Evolutionary conservation across 2,797 vertebrate genomes (phyloP), one percentile per base, ranked within the genome.

Genomic region (Sorex maritimensis): DNA sequence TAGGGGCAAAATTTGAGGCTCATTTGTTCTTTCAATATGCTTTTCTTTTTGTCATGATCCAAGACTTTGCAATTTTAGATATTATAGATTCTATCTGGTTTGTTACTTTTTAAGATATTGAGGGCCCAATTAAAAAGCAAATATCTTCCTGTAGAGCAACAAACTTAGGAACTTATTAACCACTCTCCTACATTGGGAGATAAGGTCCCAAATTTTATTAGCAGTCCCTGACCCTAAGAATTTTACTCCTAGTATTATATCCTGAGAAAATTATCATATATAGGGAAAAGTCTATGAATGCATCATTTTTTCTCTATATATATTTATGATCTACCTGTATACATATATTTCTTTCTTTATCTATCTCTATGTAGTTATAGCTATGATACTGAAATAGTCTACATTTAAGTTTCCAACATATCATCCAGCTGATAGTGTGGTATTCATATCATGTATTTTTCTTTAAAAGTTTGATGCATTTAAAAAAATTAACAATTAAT

Each of bases 1-100:
- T 52, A 90, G 58, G 38, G 85, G 52, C 1, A 67, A 58, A 63
- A 67, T 86, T 87, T 89, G 12, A 69, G 24, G 86, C 69, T 91
- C 15, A 46, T 89, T 74, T 86, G 6, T 68, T 84, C 1, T 84
- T 2, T 81, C 30, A 87, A 49, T 79, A 65, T 65, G 69, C 82
- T 77, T 0, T 82, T 81, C 13, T 68, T 5, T 75, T 46, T 87
- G 73, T 28, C 17, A 58, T 55, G 63, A 49, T 88, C 91, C 8
- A 90, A 9, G 5, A 81, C 7, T 15, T 61, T 61, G 21, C 21
- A 21, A 61, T 19, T 61, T 6, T 19, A 23, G 58, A 61, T 61
- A 61, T 7, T 61, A 61, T 23, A 61, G 17, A 21, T 21, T 55
- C 58, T 61, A 19, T 23, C 17, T 61, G 58, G 15, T 61, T 61